phyloP scores from a whole-genome alignment of 2,888 invertebrate species.

The Cryptocheilus praepositus region DNA sequence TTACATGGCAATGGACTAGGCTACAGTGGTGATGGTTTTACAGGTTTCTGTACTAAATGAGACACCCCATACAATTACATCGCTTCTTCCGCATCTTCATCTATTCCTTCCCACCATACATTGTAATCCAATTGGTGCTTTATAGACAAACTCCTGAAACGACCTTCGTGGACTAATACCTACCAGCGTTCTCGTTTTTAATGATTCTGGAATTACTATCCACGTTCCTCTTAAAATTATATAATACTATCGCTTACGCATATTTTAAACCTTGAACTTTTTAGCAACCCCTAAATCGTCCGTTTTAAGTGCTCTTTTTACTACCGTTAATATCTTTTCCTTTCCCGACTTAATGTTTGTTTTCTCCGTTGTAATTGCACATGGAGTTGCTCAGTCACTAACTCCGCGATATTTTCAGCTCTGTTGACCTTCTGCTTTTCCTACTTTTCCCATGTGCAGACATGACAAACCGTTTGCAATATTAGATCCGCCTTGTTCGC shows the following conservation, averaged over 20 bases:
- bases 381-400: constrained; percentile 16
- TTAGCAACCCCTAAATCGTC: constrained; percentile 27
- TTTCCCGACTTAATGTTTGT: constrained; percentile 29
- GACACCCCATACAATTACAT: constrained; percentile 43
- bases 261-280: too few species aligned
- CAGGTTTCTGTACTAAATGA: constrained; percentile 35
- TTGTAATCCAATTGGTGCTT: constrained; percentile 44
- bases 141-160: constrained; percentile 51
- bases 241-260: constrained; percentile 23
- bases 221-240: constrained; percentile 36
- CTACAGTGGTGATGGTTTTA: constrained; percentile 38
- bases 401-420: too few species aligned
- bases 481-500: constrained; percentile 46
- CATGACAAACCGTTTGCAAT: constrained; percentile 62
- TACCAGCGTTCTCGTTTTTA: constrained; percentile 43
- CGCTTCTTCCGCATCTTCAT: constrained; percentile 44
- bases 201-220: constrained; percentile 41
- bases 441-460: constrained; percentile 31
- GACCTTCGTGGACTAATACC: constrained; percentile 60
- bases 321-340: too few species aligned
- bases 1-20: constrained; percentile 29
- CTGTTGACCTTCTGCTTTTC: too few species aligned
- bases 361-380: constrained; percentile 25
- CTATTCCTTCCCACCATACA: constrained; percentile 50
- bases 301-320: constrained; percentile 27